These are phyloP conservation scores for Flexamia atlantica DNA, from an alignment of 2,888 invertebrate species.

Conservation along the genomic window DNA sequence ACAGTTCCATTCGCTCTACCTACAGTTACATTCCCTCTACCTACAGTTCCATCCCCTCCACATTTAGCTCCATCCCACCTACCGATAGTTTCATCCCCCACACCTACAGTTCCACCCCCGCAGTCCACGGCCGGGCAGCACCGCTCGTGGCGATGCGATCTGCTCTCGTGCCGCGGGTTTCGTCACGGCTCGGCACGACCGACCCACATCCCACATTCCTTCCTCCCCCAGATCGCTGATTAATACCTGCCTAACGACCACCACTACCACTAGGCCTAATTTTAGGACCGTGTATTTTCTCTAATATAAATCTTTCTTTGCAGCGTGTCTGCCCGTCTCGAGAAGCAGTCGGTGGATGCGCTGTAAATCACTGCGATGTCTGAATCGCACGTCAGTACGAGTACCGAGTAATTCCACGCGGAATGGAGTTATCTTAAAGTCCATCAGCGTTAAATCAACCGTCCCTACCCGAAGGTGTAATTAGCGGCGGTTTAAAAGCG, in stretches of 20 bases:
- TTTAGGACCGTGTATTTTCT: slow-evolving; percentile 38
- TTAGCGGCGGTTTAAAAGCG: not conserved
- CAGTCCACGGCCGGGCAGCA: slow-evolving; percentile 25
- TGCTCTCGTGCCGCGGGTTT: slow-evolving; percentile 52
- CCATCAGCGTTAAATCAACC: slow-evolving; percentile 37
- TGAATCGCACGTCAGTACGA: slow-evolving; percentile 8
- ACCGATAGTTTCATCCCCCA: not conserved
- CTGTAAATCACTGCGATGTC: slow-evolving; percentile 21
- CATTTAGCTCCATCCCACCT: too few species aligned
- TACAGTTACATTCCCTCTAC: too few species aligned
- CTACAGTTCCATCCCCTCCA: too few species aligned
- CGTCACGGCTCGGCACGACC: slow-evolving; percentile 55
- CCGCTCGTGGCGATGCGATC: slow-evolving; percentile 57
- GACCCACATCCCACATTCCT: slow-evolving; percentile 56
- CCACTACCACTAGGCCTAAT: slow-evolving; percentile 39
- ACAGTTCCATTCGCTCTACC: too few species aligned
- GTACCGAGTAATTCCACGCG: not conserved
- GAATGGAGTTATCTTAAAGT: slow-evolving; percentile 14
- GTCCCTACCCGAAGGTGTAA: slow-evolving; percentile 31
- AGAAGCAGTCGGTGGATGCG: not conserved
- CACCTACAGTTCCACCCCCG: not conserved
- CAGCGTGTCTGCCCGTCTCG: slow-evolving; percentile 18
- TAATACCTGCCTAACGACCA: slow-evolving; percentile 51
- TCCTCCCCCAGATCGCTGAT: slow-evolving; percentile 40
- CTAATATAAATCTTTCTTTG: slow-evolving; percentile 24